Evolutionary conservation across 2,888 invertebrate species (phyloP).

Genomic region (Mayetiola destructor): DNA sequence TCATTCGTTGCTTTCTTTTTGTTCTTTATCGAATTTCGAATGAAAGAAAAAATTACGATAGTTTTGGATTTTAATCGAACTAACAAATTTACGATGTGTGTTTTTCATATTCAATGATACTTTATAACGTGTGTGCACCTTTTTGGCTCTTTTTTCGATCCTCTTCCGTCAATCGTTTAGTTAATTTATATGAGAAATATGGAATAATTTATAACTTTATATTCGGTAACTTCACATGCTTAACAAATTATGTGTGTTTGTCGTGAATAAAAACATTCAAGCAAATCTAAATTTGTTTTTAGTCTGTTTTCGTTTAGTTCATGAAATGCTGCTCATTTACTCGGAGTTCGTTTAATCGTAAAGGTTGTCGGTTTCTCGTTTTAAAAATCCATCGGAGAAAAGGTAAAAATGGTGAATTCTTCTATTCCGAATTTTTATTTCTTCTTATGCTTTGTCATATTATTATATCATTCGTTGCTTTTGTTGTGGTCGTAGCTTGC

Average conservation of each 20-base stretch:
- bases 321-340: slow-evolving; percentile 2
- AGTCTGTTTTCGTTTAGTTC: background rate
- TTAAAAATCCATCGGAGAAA: background rate
- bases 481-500: background rate
- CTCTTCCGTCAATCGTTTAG: slow-evolving; percentile 1
- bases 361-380: background rate
- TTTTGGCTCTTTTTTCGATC: background rate
- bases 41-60: background rate
- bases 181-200: slow-evolving; percentile 16
- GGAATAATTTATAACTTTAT: slow-evolving; percentile 17
- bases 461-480: slow-evolving; percentile 2
- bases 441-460: background rate
- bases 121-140: background rate
- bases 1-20: background rate
- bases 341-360: background rate
- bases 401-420: background rate
- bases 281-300: background rate
- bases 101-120: background rate
- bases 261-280: background rate
- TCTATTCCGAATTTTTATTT: slow-evolving; percentile 1
- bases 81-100: slow-evolving; percentile 1
- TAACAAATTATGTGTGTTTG: background rate
- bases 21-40: background rate
- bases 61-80: background rate
- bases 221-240: background rate